Evolutionary conservation across 2,888 invertebrate genomes (phyloP).

Genomic region (Nomada flava): DNA sequence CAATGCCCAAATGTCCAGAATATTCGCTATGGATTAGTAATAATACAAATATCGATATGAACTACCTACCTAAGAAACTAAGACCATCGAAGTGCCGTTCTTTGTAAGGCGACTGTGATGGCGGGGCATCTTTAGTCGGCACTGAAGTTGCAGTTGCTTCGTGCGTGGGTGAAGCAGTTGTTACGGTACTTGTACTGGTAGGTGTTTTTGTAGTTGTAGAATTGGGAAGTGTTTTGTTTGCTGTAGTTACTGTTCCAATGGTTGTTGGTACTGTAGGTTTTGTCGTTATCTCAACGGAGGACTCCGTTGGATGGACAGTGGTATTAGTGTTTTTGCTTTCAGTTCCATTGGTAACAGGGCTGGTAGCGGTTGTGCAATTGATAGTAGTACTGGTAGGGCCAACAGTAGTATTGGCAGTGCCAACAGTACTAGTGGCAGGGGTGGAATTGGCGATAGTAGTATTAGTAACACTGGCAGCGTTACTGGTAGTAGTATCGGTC

Average conservation of each 20-base stretch:
- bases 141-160: constrained; percentile 42
- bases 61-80: constrained; percentile 87
- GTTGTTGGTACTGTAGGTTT: constrained; percentile 25
- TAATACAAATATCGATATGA: background rate
- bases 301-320: constrained; percentile 1
- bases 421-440: constrained; percentile 31
- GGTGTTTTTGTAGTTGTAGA: constrained; percentile 22
- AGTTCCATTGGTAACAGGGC: constrained; percentile 23
- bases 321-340: constrained; percentile 18
- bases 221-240: constrained; percentile 32
- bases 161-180: constrained; percentile 16
- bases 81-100: constrained; percentile 89
- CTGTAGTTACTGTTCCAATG: constrained; percentile 25
- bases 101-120: constrained; percentile 72
- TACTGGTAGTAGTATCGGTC: too few species aligned
- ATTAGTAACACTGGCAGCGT: background rate
- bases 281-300: constrained; percentile 32
- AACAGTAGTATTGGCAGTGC: constrained; percentile 41
- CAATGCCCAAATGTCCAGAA: background rate
- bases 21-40: background rate
- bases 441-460: too few species aligned
- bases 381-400: background rate
- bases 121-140: constrained; percentile 76
- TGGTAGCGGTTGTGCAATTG: constrained; percentile 23
- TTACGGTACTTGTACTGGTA: background rate